These are phyloP conservation scores for Pogonus chalceus DNA, from an alignment of 1,140 invertebrate species.

Conservation along the genomic window DNA sequence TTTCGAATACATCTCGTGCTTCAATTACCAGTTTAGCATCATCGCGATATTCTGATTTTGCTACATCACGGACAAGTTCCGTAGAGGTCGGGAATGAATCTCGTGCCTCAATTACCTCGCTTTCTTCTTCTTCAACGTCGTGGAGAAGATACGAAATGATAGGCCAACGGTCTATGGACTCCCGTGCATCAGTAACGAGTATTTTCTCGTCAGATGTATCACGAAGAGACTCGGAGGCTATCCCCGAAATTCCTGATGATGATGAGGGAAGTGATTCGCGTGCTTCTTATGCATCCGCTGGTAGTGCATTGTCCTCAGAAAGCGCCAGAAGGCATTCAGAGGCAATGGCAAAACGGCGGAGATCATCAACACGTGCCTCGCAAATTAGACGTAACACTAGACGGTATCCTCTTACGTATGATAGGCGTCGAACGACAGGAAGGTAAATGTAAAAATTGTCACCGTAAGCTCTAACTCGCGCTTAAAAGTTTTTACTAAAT, in stretches of 20 bases:
- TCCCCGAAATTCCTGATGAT: constrained; percentile 33
- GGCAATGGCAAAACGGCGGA: constrained; percentile 21
- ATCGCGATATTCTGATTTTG: constrained; percentile 25
- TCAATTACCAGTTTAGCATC: constrained; percentile 13
- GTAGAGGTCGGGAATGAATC: constrained; percentile 32
- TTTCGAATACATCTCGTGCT: constrained; percentile 22
- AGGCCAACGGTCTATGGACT: constrained; percentile 33
- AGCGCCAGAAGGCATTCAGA: constrained; percentile 33
- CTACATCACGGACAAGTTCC: constrained; percentile 28
- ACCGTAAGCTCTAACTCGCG: no score
- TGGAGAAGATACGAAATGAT: constrained; percentile 34
- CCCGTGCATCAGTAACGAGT: constrained; percentile 29
- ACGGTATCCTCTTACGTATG: constrained; percentile 32
- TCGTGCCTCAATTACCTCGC: constrained; percentile 30
- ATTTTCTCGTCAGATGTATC: constrained; percentile 34
- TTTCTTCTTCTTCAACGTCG: constrained; percentile 32
- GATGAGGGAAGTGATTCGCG: constrained; percentile 25
- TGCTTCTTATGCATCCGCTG: constrained; percentile 26
- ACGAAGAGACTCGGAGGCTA: constrained; percentile 31
- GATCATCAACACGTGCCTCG: constrained; percentile 25
- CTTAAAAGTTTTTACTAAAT: no score
- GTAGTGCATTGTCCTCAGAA: constrained; percentile 25
- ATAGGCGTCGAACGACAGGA: constrained; percentile 36
- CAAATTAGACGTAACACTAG: constrained; percentile 32
- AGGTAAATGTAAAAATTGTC: no score